Base-by-base conservation (phyloP, 2,888 invertebrate species). In the Chrysolina haemoptera region DNA sequence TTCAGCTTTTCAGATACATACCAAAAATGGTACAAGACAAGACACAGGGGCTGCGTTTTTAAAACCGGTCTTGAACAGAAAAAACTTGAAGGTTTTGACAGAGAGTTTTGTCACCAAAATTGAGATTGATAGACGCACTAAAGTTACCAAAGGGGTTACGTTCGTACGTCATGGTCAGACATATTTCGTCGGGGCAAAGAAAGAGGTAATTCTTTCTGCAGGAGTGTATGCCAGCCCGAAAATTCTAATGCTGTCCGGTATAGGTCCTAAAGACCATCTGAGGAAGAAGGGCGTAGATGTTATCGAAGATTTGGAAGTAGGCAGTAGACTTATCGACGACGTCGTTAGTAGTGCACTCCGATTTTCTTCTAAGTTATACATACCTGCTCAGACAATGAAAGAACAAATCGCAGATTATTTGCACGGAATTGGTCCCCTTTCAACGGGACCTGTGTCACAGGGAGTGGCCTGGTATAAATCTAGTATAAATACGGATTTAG, bases 191-290 rank as follows among this genome's bases (percentile, higher is more conserved):
- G 85, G 87, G 6, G 94, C 94, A 4, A 90, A 89, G 6, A 94
- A 92, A 77, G 96, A 95, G 87, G 91, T 96, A 0, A 91, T 96
- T 67, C 87, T 96, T 16, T 91, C 93, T 12, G 95, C 95, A 0
- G 96, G 96, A 8, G 89, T 93, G 0, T 92, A 96, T 27, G 94
- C 94, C 75, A 94, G 95, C 0, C 95, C 96, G 0, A 96, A 96
- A 85, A 86, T 96, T 12, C 87, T 97, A 62, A 93, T 96, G 94
- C 86, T 96, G 12, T 96, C 96, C 0, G 96, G 96, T 11, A 89
- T 96, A 43, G 94, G 94, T 0, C 94, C 94, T 0, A 87, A 85
- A 16, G 87, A 90, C 0, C 91, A 94, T 82, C 87, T 94, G 6
- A 81, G 85, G 8, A 88, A 91, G 27, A 82, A 92, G 9, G 89